A percentile compares a stretch with the other conserved stretches of the same genome.
These are phyloP conservation scores for Lordiphosa collinella DNA, from an alignment of 1,140 invertebrate species.

Conservation along the genomic window DNA sequence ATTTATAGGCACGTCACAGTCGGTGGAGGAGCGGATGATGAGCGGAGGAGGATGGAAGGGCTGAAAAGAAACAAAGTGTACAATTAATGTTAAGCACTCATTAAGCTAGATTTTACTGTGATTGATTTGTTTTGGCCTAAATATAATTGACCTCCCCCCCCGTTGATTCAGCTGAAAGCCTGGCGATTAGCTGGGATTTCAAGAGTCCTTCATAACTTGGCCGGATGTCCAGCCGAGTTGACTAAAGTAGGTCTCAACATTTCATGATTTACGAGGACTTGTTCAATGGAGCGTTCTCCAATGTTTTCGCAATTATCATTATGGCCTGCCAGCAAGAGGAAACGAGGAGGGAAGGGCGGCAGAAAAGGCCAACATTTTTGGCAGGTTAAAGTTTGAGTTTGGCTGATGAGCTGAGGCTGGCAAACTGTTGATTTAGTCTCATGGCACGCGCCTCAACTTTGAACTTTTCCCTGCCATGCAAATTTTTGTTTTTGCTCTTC, in stretches of 20 bases:
- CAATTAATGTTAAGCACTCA: no score
- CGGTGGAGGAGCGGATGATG: no score
- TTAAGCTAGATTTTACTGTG: no score
- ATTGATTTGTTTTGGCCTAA: slow-evolving; percentile 59
- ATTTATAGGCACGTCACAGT: slow-evolving; percentile 70
- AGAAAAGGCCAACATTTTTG: slow-evolving; percentile 1
- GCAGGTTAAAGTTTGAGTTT: slow-evolving; percentile 5
- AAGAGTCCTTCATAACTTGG: slow-evolving; percentile 42
- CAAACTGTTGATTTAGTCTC: slow-evolving; percentile 68
- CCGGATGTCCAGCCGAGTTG: slow-evolving; percentile 31
- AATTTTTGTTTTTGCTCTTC: background rate
- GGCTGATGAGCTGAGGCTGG: slow-evolving; percentile 30
- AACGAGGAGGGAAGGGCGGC: background rate
- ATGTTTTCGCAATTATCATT: slow-evolving; percentile 60
- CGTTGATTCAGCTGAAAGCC: slow-evolving; percentile 34
- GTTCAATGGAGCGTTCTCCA: slow-evolving; percentile 50
- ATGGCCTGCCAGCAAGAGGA: slow-evolving; percentile 5
- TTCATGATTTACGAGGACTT: slow-evolving; percentile 48
- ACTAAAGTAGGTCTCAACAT: slow-evolving; percentile 25
- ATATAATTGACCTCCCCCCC: slow-evolving; percentile 49
- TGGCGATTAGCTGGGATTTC: slow-evolving; percentile 64
- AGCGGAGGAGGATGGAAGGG: slow-evolving; percentile 25
- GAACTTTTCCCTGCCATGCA: slow-evolving; percentile 39
- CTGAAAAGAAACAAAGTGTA: slow-evolving; percentile 45
- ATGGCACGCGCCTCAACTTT: slow-evolving; percentile 63